A percentile compares a stretch with the other conserved stretches of the same genome.
phyloP scores from a whole-genome alignment of 2,113 vertebrate genomes.

The Chamaetylas fuelleborni region DNA sequence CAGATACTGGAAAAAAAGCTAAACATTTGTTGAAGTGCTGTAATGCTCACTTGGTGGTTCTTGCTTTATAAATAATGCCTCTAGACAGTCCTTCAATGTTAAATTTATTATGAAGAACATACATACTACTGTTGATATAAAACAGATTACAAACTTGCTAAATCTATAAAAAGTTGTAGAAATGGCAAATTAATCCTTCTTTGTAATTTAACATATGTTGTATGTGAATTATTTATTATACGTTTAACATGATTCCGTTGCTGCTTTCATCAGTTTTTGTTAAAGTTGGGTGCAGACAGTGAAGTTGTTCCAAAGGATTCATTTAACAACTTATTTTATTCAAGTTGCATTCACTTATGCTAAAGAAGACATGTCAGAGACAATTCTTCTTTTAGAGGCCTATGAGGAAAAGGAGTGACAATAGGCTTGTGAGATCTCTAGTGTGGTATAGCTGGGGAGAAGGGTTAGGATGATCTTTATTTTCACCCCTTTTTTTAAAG shows the following conservation, averaged over 20 bases:
- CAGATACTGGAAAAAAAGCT: conserved; percentile 71
- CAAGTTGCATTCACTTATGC: conserved; percentile 59
- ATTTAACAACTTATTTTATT: conserved; percentile 39
- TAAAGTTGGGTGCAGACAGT: conserved; percentile 54
- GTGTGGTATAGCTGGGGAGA: conserved; percentile 4
- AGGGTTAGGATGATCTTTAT: not conserved
- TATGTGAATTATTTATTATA: conserved; percentile 80
- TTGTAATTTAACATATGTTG: conserved; percentile 72
- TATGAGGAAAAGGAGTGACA: not conserved
- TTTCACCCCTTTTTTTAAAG: not conserved
- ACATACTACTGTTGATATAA: conserved; percentile 67
- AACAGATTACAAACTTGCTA: conserved; percentile 67
- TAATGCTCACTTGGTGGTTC: conserved; percentile 73
- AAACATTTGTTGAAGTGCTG: conserved; percentile 71
- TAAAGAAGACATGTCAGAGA: conserved; percentile 32
- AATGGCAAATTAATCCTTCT: conserved; percentile 67
- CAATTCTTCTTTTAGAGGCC: not conserved
- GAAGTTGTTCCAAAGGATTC: conserved; percentile 59
- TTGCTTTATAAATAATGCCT: conserved; percentile 76
- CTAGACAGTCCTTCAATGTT: conserved; percentile 71
- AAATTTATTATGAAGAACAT: conserved; percentile 69
- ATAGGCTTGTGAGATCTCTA: conserved; percentile 26
- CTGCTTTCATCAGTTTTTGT: conserved; percentile 63
- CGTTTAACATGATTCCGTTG: conserved; percentile 72
- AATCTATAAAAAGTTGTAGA: conserved; percentile 67